Percentiles rank a stretch among this genome's conserved stretches.
These are phyloP conservation scores for Balearica regulorum DNA, from an alignment of 2,797 vertebrate genomes.

Conservation along the genomic window DNA sequence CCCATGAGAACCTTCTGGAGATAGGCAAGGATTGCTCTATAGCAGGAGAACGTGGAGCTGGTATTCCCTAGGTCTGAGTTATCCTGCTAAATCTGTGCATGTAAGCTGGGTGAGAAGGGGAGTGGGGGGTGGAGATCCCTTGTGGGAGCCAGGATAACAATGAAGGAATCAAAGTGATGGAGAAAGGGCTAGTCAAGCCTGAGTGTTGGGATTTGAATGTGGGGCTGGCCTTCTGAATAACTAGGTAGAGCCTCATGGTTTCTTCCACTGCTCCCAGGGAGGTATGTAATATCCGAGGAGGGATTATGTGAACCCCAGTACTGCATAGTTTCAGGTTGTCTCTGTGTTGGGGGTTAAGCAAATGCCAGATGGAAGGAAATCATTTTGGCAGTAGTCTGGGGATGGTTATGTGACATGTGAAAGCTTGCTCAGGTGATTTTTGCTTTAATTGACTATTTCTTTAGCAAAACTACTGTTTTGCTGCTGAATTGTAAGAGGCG, in stretches of 20 bases:
- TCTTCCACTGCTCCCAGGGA: not conserved
- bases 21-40: not conserved
- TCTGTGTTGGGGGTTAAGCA: not conserved
- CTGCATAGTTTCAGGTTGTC: not conserved
- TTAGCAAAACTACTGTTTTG: not conserved
- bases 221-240: not conserved
- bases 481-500: not conserved
- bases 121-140: not conserved
- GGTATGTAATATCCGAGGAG: not conserved
- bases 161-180: not conserved
- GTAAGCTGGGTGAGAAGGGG: not conserved
- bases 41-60: not conserved
- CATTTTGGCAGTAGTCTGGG: not conserved
- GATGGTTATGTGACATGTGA: not conserved
- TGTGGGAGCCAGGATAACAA: not conserved
- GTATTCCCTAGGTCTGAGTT: not conserved
- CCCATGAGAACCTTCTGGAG: not conserved
- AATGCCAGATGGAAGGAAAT: not conserved
- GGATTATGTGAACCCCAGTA: not conserved
- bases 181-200: not conserved
- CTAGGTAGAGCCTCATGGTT: not conserved
- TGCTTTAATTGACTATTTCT: not conserved
- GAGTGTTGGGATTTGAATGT: too few species aligned
- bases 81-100: not conserved
- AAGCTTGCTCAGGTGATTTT: not conserved